phyloP scores from a whole-genome alignment of 2,113 vertebrate species.

The Pao palembangensis region DNA sequence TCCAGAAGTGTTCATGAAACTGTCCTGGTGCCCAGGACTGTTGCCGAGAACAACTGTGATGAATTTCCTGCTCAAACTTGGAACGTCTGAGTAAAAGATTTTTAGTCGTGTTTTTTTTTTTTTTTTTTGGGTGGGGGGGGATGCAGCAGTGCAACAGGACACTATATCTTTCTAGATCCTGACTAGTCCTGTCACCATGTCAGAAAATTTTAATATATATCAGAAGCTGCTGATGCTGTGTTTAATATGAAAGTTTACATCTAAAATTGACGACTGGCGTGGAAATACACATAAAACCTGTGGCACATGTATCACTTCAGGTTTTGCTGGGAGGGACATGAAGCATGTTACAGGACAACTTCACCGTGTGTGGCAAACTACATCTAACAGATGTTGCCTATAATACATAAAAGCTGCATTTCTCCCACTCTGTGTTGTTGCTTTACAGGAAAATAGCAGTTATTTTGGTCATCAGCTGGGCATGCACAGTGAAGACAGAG shows the following conservation, averaged over 20 bases:
- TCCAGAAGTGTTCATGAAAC: not conserved
- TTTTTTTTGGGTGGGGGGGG: too few species aligned
- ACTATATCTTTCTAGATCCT: too few species aligned
- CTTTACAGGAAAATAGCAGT: conserved; percentile 8
- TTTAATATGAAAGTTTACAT: too few species aligned
- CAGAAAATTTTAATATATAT: not conserved
- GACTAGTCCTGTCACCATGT: too few species aligned
- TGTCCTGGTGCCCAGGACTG: not conserved
- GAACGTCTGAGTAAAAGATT: too few species aligned
- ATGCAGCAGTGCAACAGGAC: too few species aligned
- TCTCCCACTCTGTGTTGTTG: not conserved
- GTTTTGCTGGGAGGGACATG: not conserved
- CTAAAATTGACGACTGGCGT: not conserved
- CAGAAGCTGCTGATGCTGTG: not conserved
- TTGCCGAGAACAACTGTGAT: not conserved
- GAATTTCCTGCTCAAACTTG: too few species aligned
- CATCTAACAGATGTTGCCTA: too few species aligned
- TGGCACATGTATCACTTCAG: not conserved
- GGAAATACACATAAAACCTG: not conserved
- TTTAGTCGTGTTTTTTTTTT: too few species aligned
- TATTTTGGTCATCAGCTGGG: conserved; percentile 24
- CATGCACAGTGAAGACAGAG: conserved; percentile 3
- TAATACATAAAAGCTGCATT: not conserved
- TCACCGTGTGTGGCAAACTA: too few species aligned
- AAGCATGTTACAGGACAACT: too few species aligned